Evolutionary conservation across 92 coral and sea anemone genomes (phyloP).

Genomic region (Palythoa caribaeorum): DNA sequence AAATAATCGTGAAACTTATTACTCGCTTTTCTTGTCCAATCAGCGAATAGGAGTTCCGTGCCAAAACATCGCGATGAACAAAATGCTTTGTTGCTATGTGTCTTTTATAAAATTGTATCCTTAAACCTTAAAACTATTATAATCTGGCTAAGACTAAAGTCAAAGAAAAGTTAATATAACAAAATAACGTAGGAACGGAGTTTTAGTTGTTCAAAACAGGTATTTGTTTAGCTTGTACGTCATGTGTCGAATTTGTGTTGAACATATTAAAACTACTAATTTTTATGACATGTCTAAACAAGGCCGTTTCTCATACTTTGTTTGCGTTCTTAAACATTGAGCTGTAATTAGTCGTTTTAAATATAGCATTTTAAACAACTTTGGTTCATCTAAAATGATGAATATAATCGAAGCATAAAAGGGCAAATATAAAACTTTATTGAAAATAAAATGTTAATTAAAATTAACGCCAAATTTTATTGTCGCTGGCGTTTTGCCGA

Average conservation of each 20-base stretch:
- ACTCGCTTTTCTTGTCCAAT: neutral
- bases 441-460: neutral
- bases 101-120: neutral
- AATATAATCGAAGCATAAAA: neutral
- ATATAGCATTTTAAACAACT: neutral
- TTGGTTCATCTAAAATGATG: neutral
- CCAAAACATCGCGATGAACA: neutral
- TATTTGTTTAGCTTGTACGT: neutral
- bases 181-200: neutral
- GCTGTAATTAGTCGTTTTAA: neutral
- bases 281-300: neutral
- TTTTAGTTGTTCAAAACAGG: neutral
- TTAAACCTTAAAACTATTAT: neutral
- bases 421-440: neutral
- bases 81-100: neutral
- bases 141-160: neutral
- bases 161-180: neutral
- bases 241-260: neutral
- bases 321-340: neutral
- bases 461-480: neutral
- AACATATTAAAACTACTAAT: neutral
- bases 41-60: neutral
- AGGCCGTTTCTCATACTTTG: neutral
- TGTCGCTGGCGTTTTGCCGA: slow-evolving; percentile 25
- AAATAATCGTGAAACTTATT: neutral